Conservation (phyloP, 2,113 vertebrate genomes). For the Silurus glanis region DNA sequence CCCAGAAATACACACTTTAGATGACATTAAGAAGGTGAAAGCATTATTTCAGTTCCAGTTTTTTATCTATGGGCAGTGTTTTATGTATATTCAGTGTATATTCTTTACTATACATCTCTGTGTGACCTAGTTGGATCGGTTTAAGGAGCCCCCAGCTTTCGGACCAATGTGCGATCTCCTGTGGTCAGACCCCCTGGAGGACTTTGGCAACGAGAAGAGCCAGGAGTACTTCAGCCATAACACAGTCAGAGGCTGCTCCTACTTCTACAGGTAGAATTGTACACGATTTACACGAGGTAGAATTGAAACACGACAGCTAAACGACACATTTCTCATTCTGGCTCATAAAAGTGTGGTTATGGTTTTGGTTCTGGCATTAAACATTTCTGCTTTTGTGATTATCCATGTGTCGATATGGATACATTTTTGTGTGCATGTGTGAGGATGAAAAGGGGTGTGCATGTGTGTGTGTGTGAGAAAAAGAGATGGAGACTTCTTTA, state of each 20-base stretch:
- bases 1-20: slow-evolving; percentile 81
- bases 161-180: slow-evolving; percentile 82
- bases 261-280: slow-evolving; percentile 78
- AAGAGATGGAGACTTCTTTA: background rate
- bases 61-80: background rate
- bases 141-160: slow-evolving; percentile 80
- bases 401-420: background rate
- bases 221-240: slow-evolving; percentile 83
- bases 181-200: slow-evolving; percentile 80
- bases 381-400: background rate
- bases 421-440: background rate
- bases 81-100: background rate
- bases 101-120: slow-evolving; percentile 25
- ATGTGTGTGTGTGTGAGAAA: slow-evolving; percentile 16
- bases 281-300: too few relatives aligned
- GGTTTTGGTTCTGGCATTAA: background rate
- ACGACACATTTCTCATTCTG: background rate
- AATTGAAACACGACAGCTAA: too few relatives aligned
- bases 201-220: slow-evolving; percentile 81
- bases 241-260: slow-evolving; percentile 80
- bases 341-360: background rate
- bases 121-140: slow-evolving; percentile 74
- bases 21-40: slow-evolving; percentile 80
- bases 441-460: background rate
- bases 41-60: background rate